phyloP scores from a whole-genome alignment of 2,113 vertebrate species.

The Seriola dumerili region DNA sequence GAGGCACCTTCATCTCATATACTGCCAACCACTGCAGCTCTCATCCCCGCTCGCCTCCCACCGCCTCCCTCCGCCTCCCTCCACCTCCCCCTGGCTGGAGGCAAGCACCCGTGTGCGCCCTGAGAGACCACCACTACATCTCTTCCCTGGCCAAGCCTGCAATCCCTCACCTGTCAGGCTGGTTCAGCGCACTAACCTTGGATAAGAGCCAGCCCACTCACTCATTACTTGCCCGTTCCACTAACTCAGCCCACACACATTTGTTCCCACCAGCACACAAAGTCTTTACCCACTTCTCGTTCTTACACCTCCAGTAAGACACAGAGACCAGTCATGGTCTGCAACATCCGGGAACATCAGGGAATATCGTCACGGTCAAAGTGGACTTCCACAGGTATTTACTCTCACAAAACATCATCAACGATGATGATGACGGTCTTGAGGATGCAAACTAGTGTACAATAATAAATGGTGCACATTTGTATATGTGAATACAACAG shows the following conservation, averaged over 20 bases:
- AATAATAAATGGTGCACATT: not conserved
- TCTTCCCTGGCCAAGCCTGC: slow-evolving; percentile 55
- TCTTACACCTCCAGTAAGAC: not conserved
- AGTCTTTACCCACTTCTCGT: slow-evolving; percentile 8
- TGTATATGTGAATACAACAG: not conserved
- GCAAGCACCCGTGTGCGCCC: slow-evolving; percentile 35
- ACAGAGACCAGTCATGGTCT: not conserved
- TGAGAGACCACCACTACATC: slow-evolving; percentile 58
- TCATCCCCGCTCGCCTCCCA: slow-evolving; percentile 56
- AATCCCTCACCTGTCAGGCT: slow-evolving; percentile 74
- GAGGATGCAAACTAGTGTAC: not conserved
- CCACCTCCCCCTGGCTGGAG: slow-evolving; percentile 48
- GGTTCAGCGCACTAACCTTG: slow-evolving; percentile 61
- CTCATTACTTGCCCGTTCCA: slow-evolving; percentile 34
- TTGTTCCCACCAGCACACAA: slow-evolving; percentile 21
- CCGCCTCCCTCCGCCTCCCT: slow-evolving; percentile 26
- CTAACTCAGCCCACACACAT: slow-evolving; percentile 57
- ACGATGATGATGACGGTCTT: not conserved
- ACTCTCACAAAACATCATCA: not conserved
- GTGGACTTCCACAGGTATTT: not conserved
- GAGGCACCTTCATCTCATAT: slow-evolving; percentile 50
- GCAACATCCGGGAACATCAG: not conserved
- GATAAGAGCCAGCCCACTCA: slow-evolving; percentile 64
- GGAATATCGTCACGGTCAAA: not conserved
- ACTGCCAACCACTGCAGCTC: slow-evolving; percentile 44